These are phyloP conservation scores for Stratiomys singularior DNA, from an alignment of 2,888 invertebrate species.

Conservation along the genomic window DNA sequence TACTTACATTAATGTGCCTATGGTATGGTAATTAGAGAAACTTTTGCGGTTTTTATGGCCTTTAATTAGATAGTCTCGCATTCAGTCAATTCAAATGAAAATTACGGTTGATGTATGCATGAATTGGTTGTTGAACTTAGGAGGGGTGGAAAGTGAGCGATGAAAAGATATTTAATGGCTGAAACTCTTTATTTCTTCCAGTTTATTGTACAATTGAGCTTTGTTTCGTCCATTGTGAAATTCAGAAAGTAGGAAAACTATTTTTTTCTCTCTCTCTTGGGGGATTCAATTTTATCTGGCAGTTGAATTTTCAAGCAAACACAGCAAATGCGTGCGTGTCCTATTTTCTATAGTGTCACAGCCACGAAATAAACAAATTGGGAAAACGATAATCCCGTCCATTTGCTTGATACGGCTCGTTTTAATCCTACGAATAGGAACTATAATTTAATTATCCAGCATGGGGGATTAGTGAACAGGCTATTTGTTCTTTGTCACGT, in stretches of 20 bases:
- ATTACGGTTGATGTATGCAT: constrained; percentile 17
- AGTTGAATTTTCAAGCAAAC: no score
- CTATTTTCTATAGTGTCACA: background rate
- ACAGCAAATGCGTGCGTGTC: constrained; percentile 18
- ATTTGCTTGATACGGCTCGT: background rate
- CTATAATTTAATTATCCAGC: constrained; percentile 21
- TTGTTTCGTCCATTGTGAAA: background rate
- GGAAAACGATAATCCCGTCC: background rate
- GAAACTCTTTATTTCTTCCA: background rate
- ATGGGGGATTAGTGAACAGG: constrained; percentile 15
- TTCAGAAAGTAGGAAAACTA: background rate
- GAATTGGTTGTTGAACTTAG: background rate
- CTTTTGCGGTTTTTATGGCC: constrained; percentile 51
- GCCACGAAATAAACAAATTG: constrained; percentile 10
- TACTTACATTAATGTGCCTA: constrained; percentile 36
- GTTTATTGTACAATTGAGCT: background rate
- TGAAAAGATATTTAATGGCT: constrained; percentile 2
- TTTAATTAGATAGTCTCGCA: constrained; percentile 49
- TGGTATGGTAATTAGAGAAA: constrained; percentile 50
- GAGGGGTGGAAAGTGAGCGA: background rate
- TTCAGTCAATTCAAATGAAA: constrained; percentile 38
- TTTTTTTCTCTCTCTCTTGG: no score
- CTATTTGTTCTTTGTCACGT: constrained; percentile 14
- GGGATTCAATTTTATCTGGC: no score
- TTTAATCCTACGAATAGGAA: background rate